Evolutionary conservation across 2,888 invertebrate genomes (phyloP).

Genomic region (Synanthedon myopaeformis): DNA sequence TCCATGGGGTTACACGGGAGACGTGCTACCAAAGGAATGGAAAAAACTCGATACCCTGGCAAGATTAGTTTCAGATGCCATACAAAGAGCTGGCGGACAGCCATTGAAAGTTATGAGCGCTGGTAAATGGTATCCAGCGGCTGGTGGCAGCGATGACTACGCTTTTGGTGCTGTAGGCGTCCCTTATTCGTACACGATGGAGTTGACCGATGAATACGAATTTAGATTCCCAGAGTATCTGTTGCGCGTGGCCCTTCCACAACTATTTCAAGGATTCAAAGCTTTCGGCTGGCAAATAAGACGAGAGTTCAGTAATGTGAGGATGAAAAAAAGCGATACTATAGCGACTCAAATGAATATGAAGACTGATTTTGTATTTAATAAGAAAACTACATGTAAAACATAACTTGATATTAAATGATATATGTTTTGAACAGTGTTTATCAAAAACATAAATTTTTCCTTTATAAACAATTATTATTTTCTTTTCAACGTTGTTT

Average conservation of each 20-base stretch:
- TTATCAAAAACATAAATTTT: neutral
- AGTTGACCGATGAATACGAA: conserved; percentile 69
- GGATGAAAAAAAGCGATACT: neutral
- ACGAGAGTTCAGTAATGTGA: conserved; percentile 27
- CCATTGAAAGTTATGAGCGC: conserved; percentile 58
- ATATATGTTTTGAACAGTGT: neutral
- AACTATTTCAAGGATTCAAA: conserved; percentile 50
- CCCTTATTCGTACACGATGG: conserved; percentile 72
- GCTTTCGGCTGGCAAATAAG: conserved; percentile 35
- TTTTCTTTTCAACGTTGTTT: too few species aligned
- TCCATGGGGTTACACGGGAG: conserved; percentile 73
- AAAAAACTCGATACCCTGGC: conserved; percentile 52
- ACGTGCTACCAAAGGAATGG: conserved; percentile 57
- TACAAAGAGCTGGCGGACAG: conserved; percentile 46
- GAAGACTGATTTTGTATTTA: conserved; percentile 12
- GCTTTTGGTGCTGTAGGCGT: conserved; percentile 65
- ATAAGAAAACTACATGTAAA: conserved; percentile 4
- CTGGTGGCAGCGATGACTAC: conserved; percentile 75
- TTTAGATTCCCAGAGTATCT: conserved; percentile 75
- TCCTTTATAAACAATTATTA: neutral
- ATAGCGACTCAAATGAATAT: neutral
- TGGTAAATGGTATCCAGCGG: conserved; percentile 70
- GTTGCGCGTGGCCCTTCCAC: conserved; percentile 32
- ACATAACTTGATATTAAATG: conserved; percentile 7
- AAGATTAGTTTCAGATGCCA: conserved; percentile 42